A percentile compares a stretch with the other conserved stretches of the same genome.
These are phyloP conservation scores for Ophthalmolycus amberensis DNA, from an alignment of 2,113 vertebrate species.

Conservation along the genomic window DNA sequence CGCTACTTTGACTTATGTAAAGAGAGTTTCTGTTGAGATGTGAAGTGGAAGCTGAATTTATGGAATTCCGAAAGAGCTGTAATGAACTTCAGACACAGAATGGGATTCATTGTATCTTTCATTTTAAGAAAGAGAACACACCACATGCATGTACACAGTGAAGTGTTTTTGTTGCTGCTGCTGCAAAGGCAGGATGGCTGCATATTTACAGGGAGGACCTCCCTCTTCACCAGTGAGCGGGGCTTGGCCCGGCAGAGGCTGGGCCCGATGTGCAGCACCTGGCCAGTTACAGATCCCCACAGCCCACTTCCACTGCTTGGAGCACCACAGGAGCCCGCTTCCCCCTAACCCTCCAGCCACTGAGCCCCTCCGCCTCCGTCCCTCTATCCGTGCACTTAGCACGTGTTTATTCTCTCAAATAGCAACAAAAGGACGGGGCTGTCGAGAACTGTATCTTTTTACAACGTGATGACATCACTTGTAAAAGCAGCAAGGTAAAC, in stretches of 20 bases:
- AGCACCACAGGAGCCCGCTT: conserved; percentile 45
- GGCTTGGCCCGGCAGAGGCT: conserved; percentile 49
- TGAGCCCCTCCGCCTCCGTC: conserved; percentile 38
- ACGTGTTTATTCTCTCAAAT: conserved; percentile 76
- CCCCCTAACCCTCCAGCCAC: conserved; percentile 25
- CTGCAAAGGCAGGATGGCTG: conserved; percentile 46
- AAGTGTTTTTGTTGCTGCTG: conserved; percentile 63
- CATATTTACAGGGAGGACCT: conserved; percentile 69
- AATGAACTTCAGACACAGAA: conserved; percentile 48
- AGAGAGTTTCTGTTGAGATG: conserved; percentile 59
- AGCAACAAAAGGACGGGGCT: conserved; percentile 74
- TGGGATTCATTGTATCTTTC: conserved; percentile 49
- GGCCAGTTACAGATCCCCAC: conserved; percentile 79
- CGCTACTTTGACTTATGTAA: conserved; percentile 54
- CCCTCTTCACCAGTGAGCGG: conserved; percentile 48
- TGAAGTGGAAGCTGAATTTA: conserved; percentile 56
- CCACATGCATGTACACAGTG: conserved; percentile 40
- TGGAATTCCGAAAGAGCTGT: conserved; percentile 55
- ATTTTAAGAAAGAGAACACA: conserved; percentile 40
- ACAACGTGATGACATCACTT: conserved; percentile 81
- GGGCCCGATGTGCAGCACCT: conserved; percentile 70
- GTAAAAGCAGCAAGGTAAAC: conserved; percentile 74
- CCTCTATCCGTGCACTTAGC: conserved; percentile 50
- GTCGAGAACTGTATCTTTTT: conserved; percentile 78
- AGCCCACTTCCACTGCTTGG: conserved; percentile 67